Percentiles rank a stretch among this genome's conserved stretches.
Evolutionary conservation across 2,888 invertebrate species (phyloP).

Genomic region (Caenorhabditis imperialis): DNA sequence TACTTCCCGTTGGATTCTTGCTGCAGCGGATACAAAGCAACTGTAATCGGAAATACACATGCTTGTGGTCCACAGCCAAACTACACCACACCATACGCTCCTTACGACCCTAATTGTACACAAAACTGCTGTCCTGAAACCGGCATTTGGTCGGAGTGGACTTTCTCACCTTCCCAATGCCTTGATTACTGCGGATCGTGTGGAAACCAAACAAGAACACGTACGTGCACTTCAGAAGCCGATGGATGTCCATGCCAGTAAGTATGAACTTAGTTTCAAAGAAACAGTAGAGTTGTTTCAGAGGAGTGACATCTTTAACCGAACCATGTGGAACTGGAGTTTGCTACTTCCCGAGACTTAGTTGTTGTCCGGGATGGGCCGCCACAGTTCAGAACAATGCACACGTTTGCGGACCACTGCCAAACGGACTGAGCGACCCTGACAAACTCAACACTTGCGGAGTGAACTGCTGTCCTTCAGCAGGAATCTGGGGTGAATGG

Average conservation of each 20-base stretch:
- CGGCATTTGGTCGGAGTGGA: constrained; percentile 66
- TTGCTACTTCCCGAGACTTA: constrained; percentile 59
- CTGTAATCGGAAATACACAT: constrained; percentile 44
- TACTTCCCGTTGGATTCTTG: constrained; percentile 58
- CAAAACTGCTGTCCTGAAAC: constrained; percentile 51
- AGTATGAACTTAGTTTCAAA: neutral
- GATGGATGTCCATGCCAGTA: constrained; percentile 68
- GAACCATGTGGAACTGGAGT: constrained; percentile 49
- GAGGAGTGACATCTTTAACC: constrained; percentile 42
- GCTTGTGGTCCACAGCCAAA: constrained; percentile 60
- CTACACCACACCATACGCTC: constrained; percentile 34
- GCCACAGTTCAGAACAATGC: constrained; percentile 26
- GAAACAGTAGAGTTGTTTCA: constrained; percentile 21
- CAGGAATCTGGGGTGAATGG: constrained; percentile 68
- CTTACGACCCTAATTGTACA: constrained; percentile 39
- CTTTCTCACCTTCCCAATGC: constrained; percentile 15
- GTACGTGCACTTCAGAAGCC: constrained; percentile 58
- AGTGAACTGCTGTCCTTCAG: constrained; percentile 50
- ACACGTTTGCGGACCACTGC: constrained; percentile 50
- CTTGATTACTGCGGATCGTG: constrained; percentile 67
- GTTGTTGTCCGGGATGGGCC: constrained; percentile 57
- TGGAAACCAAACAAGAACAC: constrained; percentile 50
- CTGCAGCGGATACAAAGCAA: constrained; percentile 45
- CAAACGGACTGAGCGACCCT: constrained; percentile 13
- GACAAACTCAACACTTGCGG: constrained; percentile 53